Base-by-base conservation (phyloP, 2,888 invertebrate species). In the Dioctria linearis region DNA sequence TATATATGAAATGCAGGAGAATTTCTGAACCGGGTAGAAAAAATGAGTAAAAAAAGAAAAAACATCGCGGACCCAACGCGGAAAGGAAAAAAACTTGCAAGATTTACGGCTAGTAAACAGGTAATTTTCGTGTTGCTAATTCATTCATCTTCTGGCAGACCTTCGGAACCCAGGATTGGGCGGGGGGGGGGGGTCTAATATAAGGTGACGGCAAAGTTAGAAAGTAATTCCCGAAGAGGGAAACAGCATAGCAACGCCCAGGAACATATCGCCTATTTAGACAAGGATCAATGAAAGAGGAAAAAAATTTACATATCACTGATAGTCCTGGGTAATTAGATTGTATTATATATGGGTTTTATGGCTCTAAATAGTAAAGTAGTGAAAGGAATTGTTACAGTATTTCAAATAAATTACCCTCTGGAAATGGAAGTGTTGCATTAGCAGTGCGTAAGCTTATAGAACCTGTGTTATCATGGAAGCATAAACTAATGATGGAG, bases 71-170 rank as follows among this genome's bases (percentile, higher is more conserved):
- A 1, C 25, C 25, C 25, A 25, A 25, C 2, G n/a, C 25, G 13
- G 13, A 51, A 51, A 75, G 59, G 78, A 80, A 80, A 80, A 71
- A 80, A 49, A 71, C 54, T 37, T n/a, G 40, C 5, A 39, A 82
- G 80, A 82, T 82, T 82, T 82, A 82, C 80, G 82, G 80, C 80
- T 82, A 80, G 82, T 82, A 82, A 82, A 82, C 82, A 82, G 82
- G 82, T 82, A 82, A 82, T 82, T 82, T 82, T 82, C 82, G 82
- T 82, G 82, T 75, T 82, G 82, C 54, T 80, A 82, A 82, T 82
- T 82, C 82, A 82, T 82, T 82, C 82, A 80, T 73, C 80, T 82
- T 82, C 78, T 61, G 75, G 39, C 63, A 43, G 37, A 76, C 63
- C 59, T 63, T 59, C 37, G 9, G 25, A 25, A 25, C 0, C 0